These are phyloP conservation scores for Ochlodes sylvanus DNA, from an alignment of 2,888 invertebrate genomes.

Conservation along the genomic window DNA sequence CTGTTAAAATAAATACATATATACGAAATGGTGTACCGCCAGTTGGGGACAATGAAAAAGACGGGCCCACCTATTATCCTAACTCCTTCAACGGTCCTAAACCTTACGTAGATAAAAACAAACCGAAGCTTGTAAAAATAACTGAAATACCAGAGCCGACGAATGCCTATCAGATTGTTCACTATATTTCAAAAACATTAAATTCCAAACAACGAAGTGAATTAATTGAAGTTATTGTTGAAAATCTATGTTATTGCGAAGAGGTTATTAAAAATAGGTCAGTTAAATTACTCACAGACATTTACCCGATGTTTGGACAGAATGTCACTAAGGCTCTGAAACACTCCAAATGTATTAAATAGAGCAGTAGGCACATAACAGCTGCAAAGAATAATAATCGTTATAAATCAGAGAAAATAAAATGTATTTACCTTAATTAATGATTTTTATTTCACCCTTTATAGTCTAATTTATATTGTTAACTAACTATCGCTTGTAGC, in stretches of 20 bases:
- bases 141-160: slow-evolving; percentile 87
- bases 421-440: neutral
- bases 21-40: slow-evolving; percentile 93
- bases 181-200: slow-evolving; percentile 86
- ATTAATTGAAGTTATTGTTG: slow-evolving; percentile 90
- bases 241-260: neutral
- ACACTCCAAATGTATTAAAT: neutral
- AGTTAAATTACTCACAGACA: slow-evolving; percentile 65
- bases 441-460: neutral
- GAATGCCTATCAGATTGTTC: slow-evolving; percentile 85
- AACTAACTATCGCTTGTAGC: too few species aligned
- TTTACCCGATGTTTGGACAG: neutral
- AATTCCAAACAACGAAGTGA: slow-evolving; percentile 88
- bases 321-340: neutral
- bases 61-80: slow-evolving; percentile 95
- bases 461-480: too few species aligned
- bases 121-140: slow-evolving; percentile 74
- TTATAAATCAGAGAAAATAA: neutral
- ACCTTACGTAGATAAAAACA: slow-evolving; percentile 84
- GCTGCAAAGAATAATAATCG: neutral
- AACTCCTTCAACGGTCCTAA: slow-evolving; percentile 95
- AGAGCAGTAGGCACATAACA: neutral
- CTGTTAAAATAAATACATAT: slow-evolving; percentile 87
- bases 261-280: neutral
- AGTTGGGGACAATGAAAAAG: slow-evolving; percentile 89